Evolutionary conservation across 2,888 invertebrate genomes (phyloP), one percentile per base, ranked within the genome.

Genomic region (Diloba caeruleocephala): DNA sequence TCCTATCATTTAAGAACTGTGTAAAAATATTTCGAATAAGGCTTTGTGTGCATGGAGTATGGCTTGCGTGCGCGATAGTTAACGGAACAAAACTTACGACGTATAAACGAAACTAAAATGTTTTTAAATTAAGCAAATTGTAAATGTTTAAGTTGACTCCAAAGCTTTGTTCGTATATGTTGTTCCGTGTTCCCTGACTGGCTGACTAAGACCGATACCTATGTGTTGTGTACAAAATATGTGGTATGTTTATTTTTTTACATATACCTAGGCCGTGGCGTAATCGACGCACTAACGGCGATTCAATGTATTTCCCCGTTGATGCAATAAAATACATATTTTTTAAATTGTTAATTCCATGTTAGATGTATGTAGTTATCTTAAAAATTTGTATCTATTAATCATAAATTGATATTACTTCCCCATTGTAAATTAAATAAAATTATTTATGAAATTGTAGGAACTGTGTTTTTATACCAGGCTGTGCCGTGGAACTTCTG

Each of bases 391-490:
- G 81, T 82, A 78, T 87, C 85, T 87, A 83, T 64, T 89, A 84
- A 83, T 77, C 74, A 71, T 76, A 79, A 77, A 82, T 78, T 71
- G 82, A 82, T 83, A 78, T 81, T 79, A 76, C 76, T 79, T 84
- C 71, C 66, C 26, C 74, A 83, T 80, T 89, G 88, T 89, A 89
- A 85, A 88, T 84, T 86, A 66, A 80, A 82, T 82, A 82, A 71
- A 81, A 79, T 80, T 88, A 89, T 88, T 87, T 89, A 87, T 88
- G 77, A 85, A 86, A 81, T 83, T 82, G 69, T 84, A 86, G 78
- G 72, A 83, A 79, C 77, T 77, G 69, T 74, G 82, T 87, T 87
- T 70, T 88, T 84, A 77, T 85, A 87, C 74, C 59, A 21, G 56
- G 31, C 13, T 26, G 14, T 26, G 4, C 8, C 23, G 14, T 31